A percentile compares a stretch with the other conserved stretches of the same genome.
Evolutionary conservation across 2,113 vertebrate species (phyloP).

Genomic region (Cebidichthys violaceus): DNA sequence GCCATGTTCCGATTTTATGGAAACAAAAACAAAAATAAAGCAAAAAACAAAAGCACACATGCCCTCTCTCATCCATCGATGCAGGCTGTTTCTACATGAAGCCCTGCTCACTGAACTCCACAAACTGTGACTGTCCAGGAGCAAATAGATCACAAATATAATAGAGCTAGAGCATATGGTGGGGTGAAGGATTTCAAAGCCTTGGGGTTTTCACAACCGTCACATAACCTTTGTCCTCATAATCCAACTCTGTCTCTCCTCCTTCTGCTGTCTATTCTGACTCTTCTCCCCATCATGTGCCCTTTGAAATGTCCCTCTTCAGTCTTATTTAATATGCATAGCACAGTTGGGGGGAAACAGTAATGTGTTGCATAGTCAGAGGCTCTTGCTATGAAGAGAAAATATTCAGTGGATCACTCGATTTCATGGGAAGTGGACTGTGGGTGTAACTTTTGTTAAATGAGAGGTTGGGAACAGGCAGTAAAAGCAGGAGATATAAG

Average conservation of each 20-base stretch:
- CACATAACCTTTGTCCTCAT: conserved; percentile 56
- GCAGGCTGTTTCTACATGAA: neutral
- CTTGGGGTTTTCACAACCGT: conserved; percentile 43
- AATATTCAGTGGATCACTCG: conserved; percentile 29
- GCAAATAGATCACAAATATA: conserved; percentile 44
- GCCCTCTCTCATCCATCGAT: neutral
- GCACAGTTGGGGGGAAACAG: conserved; percentile 38
- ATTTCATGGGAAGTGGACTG: conserved; percentile 37
- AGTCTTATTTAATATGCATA: conserved; percentile 62
- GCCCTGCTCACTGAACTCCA: conserved; percentile 4
- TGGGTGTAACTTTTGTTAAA: conserved; percentile 45
- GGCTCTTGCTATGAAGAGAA: conserved; percentile 13
- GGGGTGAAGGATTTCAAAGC: conserved; percentile 51
- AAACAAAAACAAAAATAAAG: conserved; percentile 13
- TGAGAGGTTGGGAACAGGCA: conserved; percentile 30
- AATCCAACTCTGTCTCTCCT: conserved; percentile 50
- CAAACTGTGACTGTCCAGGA: neutral
- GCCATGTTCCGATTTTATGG: conserved; percentile 23
- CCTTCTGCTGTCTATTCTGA: conserved; percentile 49
- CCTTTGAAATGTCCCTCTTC: conserved; percentile 60
- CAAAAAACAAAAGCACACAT: conserved; percentile 5
- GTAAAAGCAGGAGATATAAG: conserved; percentile 33
- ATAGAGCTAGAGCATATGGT: conserved; percentile 51
- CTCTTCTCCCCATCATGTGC: conserved; percentile 36
- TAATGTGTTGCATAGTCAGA: conserved; percentile 38